Percentiles rank a stretch among this genome's conserved stretches.
phyloP scores from a whole-genome alignment of 2,113 vertebrate genomes.

The Turnix velox region DNA sequence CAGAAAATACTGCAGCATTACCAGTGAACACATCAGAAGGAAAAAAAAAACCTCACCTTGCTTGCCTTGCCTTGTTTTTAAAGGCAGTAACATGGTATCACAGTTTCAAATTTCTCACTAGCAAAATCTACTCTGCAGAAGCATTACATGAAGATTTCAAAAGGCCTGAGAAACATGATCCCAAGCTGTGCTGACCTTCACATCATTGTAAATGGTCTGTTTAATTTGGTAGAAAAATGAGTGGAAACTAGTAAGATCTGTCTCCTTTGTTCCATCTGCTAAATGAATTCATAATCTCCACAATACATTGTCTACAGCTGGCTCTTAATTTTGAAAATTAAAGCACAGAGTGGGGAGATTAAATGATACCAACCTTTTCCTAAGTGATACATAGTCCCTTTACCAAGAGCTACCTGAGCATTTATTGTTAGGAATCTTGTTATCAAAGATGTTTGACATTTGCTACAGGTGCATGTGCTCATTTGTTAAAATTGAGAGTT shows the following conservation, averaged over 20 bases:
- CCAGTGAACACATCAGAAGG: background rate
- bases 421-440: background rate
- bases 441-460: background rate
- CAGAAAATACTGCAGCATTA: background rate
- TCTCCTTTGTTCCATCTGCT: background rate
- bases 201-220: background rate
- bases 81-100: background rate
- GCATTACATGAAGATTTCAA: background rate
- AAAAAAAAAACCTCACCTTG: background rate
- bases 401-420: conserved; percentile 22
- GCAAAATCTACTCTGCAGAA: background rate
- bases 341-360: background rate
- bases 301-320: background rate
- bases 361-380: background rate
- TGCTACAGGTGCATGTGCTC: background rate
- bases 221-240: background rate
- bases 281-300: background rate
- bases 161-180: background rate
- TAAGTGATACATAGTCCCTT: background rate
- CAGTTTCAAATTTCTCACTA: background rate
- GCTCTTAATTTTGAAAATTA: conserved; percentile 43
- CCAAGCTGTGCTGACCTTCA: background rate
- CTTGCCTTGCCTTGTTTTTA: background rate
- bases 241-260: background rate
- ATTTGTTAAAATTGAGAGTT: background rate